Base-by-base conservation (phyloP, 2,113 vertebrate species). In the Ciconia boyciana region DNA sequence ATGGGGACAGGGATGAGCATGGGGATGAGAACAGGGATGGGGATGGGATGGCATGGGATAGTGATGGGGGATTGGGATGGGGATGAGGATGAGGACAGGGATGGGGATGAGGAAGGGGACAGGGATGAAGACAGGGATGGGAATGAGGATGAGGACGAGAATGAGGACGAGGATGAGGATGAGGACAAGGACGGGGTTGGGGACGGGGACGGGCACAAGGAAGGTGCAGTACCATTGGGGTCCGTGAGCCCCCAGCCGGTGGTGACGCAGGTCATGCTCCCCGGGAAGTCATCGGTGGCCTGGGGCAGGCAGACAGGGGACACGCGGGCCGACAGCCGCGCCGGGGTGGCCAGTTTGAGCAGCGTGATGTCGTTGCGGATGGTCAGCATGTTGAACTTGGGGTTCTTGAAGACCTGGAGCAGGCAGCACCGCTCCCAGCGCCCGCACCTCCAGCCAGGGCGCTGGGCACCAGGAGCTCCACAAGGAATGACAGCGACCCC, bases 221-320 rank as follows among this genome's bases (percentile, higher is more conserved):
- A 12, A 44, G 25, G 16, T 5, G 31, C 43, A 3, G 26, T 93
- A 98, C 97, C 94, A 0, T 61, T 83, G 83, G 92, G 39, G 46
- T 94, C 88, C 16, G 97, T 97, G 85, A 95, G 96, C 28, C 97
- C 97, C 97, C 97, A 98, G 83, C 97, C 97, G 1, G 87, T 97
- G 87, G 97, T 98, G 90, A 97, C 97, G 1, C 97, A 98, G 51
- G 77, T 91, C n/a, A 28, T 34, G 46, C 97, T 97, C 6, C 81
- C 93, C 0, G 49, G 15, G 91, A 96, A 98, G 9, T 80, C 49
- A 0, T 97, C 94, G 1, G 74, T 55, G 46, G 57, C 41, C 46
- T 91, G 41, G 34, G 97, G 93, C 84, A 97, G 94, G 95, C 98
- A 98, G 57, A 98, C 92, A 1, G 97, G 93, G 43, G 97, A 88